Conservation (phyloP, 92 coral and sea anemone genomes). For the Heteractis magnifica region DNA sequence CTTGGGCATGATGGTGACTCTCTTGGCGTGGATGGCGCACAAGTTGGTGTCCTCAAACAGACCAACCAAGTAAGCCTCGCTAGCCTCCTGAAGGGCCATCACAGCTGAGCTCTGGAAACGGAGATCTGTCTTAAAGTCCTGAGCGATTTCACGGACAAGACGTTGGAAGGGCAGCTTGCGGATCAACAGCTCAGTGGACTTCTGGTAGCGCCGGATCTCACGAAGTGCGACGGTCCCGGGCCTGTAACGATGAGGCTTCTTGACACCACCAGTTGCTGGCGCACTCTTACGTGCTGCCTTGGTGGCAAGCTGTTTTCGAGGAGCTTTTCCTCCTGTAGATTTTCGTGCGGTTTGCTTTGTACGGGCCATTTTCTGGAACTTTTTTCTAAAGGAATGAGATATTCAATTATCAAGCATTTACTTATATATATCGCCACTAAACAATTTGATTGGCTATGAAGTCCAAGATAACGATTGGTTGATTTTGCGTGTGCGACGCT, state of each 20-base stretch:
- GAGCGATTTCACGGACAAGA: slow-evolving; percentile 73
- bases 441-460: not conserved
- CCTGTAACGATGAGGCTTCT: slow-evolving; percentile 75
- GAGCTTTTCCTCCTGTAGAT: slow-evolving; percentile 5
- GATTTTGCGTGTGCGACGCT: not conserved
- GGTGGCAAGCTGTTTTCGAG: slow-evolving; percentile 7
- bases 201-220: slow-evolving; percentile 80
- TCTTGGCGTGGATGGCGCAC: slow-evolving; percentile 92
- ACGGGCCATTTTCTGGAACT: not conserved
- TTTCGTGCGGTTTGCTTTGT: slow-evolving; percentile 4
- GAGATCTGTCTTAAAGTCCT: slow-evolving; percentile 66
- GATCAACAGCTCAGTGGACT: slow-evolving; percentile 73
- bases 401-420: not conserved
- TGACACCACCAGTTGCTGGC: slow-evolving; percentile 13
- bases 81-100: slow-evolving; percentile 6
- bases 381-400: not conserved
- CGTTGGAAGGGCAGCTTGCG: slow-evolving; percentile 81
- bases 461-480: not conserved
- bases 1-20: slow-evolving; percentile 84
- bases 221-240: slow-evolving; percentile 80
- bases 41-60: slow-evolving; percentile 59
- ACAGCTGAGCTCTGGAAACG: slow-evolving; percentile 7
- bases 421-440: not conserved
- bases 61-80: slow-evolving; percentile 3
- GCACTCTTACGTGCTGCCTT: slow-evolving; percentile 9